Base-by-base conservation (phyloP, 2,113 vertebrate genomes). In the Halichoeres trimaculatus region DNA sequence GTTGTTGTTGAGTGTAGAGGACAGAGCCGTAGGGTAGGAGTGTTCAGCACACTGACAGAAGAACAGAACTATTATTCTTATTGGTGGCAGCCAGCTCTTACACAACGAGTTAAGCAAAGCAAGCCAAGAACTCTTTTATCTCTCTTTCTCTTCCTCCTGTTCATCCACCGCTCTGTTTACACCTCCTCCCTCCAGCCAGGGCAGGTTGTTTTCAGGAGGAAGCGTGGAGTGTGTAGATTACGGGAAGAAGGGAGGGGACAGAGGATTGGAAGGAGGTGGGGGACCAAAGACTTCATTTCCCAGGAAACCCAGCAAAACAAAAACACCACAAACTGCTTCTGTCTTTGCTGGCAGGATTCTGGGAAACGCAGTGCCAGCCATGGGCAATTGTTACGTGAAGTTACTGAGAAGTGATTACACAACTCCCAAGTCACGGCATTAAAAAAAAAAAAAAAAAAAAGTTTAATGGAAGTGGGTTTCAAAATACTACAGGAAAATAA, bases 281-380 rank as follows among this genome's bases (percentile, higher is more conserved):
- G 79, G 73, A 84, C 69, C 5, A 13, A 58, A 60, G n/a, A 80
- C 73, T 89, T 43, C 9, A 85, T 77, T 88, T 90, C 90, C 86
- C 88, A 87, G 88, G 75, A 84, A 90, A 79, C 77, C 52, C 59
- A 60, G 70, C 47, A 83, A 89, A 88, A 90, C 71, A 88, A 84
- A 81, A 86, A 84, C 80, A 85, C 26, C 26, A 43, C 57, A 53
- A 9, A 54, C 26, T 16, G 60, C 30, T 47, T 65, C 34, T 43
- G 16, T 71, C 35, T 69, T 47, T 74, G 22, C 74, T 79, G 76
- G 63, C 60, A 66, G 68, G 57, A 43, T 78, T 35, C 67, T 83
- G 74, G 75, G 79, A 84, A 81, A 78, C 71, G 67, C 68, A 66
- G 64, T 78, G 74, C 73, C 69, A 83, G 80, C 47, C 62, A 53